Percentiles rank a stretch among this genome's conserved stretches.
Conservation (phyloP, 2,113 vertebrate species). For the Stigmatopora argus region DNA sequence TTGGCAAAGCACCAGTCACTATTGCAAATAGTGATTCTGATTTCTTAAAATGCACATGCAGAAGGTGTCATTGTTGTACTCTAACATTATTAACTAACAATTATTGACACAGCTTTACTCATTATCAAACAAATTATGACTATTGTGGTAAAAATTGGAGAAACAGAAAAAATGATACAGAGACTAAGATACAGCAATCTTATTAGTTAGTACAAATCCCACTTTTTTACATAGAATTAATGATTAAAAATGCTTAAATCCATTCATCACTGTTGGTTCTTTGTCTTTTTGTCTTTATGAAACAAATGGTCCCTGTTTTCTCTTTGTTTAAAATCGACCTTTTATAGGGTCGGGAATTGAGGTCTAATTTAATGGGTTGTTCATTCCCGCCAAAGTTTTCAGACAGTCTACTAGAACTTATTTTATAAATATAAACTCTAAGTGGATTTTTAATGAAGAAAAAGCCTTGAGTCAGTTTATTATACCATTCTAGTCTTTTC, state of each 20-base stretch:
- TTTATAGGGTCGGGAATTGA: not conserved
- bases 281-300: not conserved
- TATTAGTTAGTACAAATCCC: not conserved
- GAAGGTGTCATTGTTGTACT: not conserved
- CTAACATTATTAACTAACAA: too few species aligned
- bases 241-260: not conserved
- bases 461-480: not conserved
- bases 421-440: not conserved
- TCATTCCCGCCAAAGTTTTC: too few species aligned
- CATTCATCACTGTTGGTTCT: not conserved
- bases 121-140: not conserved
- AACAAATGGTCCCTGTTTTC: not conserved
- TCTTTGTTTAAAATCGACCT: not conserved
- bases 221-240: not conserved
- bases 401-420: too few species aligned
- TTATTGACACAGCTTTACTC: not conserved
- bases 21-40: not conserved
- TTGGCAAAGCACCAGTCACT: not conserved
- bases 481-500: not conserved
- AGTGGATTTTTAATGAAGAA: not conserved
- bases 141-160: not conserved
- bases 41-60: not conserved
- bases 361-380: not conserved
- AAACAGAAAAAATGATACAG: not conserved
- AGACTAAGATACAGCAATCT: not conserved